Base-by-base conservation (phyloP, 2,113 vertebrate species). In the Trichomycterus rosablanca region DNA sequence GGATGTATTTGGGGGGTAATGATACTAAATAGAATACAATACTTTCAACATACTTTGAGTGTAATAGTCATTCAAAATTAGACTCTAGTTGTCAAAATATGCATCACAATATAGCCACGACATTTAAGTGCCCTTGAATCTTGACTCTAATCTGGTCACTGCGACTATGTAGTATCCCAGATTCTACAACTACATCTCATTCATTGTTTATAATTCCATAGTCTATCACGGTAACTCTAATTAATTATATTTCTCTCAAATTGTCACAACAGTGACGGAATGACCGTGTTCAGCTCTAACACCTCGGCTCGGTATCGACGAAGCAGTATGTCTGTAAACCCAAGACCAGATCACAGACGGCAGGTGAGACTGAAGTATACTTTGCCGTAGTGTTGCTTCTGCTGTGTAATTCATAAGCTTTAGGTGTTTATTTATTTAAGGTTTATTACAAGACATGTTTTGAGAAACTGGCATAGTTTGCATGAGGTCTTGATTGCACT, bases 261-360 rank as follows among this genome's bases (percentile, higher is more conserved):
- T 49, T 60, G 44, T 54, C 22, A 23, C 9, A 56, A 34, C 67
- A 89, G 87, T 40, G 84, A 89, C 3, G 81, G 81, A 49, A 83
- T 80, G 77, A 75, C 75, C 0, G 74, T 84, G 30, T 85, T 84
- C 77, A 77, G 77, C 59, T 69, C 86, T 0, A 63, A 72, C 11
- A 75, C 64, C 4, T 84, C 79, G 0, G 76, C 80, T 11, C 84
- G 86, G 1, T 87, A 86, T 72, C 59, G 88, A 44, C 82, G 88
- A 68, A 89, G 86, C 82, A 89, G 87, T 3, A 80, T 87, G 56
- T 89, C 88, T 23, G 81, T 89, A 63, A 87, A 89, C 70, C 86
- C 84, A 44, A 84, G 83, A 69, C 59, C 70, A 0, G 82, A 89
- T 30, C 83, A 77, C 40, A 86, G 87, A 73, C 78, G 78, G 40